Conservation (phyloP, 2,113 vertebrate species). For the Poeciliopsis turrubarensis region DNA sequence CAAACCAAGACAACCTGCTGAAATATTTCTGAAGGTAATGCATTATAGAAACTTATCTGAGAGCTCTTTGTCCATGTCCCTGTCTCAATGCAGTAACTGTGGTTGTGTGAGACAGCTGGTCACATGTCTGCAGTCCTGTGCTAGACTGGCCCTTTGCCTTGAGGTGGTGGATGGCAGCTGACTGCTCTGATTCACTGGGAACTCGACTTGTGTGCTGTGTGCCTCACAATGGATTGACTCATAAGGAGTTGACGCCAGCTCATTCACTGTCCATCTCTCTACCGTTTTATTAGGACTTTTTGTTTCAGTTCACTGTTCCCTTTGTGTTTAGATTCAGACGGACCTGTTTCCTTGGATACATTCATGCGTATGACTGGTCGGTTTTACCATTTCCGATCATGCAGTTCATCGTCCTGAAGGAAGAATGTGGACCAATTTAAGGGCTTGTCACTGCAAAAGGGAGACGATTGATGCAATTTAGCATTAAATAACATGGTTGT, state of each 20-base stretch:
- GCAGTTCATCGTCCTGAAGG: neutral
- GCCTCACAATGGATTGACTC: constrained; percentile 69
- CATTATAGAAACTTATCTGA: constrained; percentile 10
- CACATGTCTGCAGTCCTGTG: constrained; percentile 73
- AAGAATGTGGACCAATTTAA: neutral
- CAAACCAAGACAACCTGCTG: constrained; percentile 32
- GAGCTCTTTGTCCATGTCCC: constrained; percentile 15
- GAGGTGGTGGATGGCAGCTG: constrained; percentile 70
- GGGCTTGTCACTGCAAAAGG: neutral
- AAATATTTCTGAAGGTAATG: constrained; percentile 26
- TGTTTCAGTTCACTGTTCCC: constrained; percentile 63
- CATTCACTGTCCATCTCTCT: constrained; percentile 42
- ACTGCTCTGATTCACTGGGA: constrained; percentile 59
- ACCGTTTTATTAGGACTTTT: constrained; percentile 40
- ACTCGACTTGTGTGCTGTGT: constrained; percentile 44
- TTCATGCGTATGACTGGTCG: neutral
- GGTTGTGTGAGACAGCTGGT: constrained; percentile 64
- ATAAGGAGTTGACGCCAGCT: constrained; percentile 40
- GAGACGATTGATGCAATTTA: neutral
- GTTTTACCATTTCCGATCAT: neutral
- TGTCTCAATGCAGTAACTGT: constrained; percentile 31
- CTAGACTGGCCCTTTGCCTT: constrained; percentile 66
- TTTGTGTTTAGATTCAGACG: constrained; percentile 43
- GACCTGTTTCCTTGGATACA: constrained; percentile 31
- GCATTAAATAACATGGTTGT: neutral